phyloP scores from a whole-genome alignment of 1,140 invertebrate species.

The Melipona quadrifasciata region DNA sequence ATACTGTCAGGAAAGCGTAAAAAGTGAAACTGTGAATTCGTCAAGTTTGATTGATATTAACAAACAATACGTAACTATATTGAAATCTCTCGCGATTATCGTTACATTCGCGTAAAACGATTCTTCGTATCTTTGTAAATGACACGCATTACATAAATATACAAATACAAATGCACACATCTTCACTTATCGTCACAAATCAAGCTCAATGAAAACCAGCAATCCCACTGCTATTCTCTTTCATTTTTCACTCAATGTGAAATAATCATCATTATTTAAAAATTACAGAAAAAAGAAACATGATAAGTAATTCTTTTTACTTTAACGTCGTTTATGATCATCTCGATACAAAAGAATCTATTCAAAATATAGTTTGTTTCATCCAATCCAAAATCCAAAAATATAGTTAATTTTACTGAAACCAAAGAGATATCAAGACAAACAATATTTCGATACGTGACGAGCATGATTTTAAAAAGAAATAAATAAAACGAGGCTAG shows the following conservation, averaged over 20 bases:
- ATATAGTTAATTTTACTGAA: too few species aligned
- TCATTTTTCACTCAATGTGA: not conserved
- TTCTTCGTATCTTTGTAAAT: not conserved
- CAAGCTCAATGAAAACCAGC: not conserved
- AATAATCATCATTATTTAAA: not conserved
- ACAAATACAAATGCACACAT: not conserved
- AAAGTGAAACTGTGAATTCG: not conserved
- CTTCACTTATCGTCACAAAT: not conserved
- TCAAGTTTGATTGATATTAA: not conserved
- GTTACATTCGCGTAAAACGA: not conserved
- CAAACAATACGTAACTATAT: not conserved
- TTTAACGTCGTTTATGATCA: too few species aligned
- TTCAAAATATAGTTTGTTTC: too few species aligned
- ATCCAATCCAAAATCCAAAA: too few species aligned
- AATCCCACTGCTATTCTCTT: not conserved
- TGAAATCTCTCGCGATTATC: not conserved
- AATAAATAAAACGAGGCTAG: not conserved
- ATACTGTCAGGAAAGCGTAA: not conserved
- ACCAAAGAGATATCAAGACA: too few species aligned
- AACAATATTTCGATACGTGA: too few species aligned
- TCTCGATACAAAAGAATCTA: too few species aligned
- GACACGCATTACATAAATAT: not conserved
- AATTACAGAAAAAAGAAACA: not conserved
- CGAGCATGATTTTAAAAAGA: too few species aligned
- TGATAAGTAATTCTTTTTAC: too few species aligned